A percentile compares a stretch with the other conserved stretches of the same genome.
Conservation (phyloP, 2,888 invertebrate genomes). For the Camptogramma bilineatum region DNA sequence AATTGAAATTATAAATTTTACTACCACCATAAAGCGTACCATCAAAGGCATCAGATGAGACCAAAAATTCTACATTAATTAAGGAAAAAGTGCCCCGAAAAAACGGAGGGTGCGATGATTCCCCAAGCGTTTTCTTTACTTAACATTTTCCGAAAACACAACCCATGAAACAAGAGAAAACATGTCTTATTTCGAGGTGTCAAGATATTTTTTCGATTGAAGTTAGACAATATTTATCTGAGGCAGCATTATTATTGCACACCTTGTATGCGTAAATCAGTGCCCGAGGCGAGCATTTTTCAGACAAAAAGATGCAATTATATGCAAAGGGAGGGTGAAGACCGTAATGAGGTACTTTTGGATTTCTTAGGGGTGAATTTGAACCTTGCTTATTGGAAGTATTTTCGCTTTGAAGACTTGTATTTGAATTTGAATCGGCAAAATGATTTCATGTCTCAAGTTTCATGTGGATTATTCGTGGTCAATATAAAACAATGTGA, state of each 20-base stretch:
- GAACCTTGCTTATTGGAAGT: conserved; percentile 23
- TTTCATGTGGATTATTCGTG: conserved; percentile 16
- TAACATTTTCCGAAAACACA: conserved; percentile 77
- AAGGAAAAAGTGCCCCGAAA: conserved; percentile 80
- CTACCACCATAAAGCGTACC: conserved; percentile 62
- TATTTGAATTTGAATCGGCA: neutral
- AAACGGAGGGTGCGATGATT: conserved; percentile 74
- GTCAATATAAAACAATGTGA: conserved; percentile 22
- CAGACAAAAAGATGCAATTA: conserved; percentile 83
- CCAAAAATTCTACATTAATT: conserved; percentile 84
- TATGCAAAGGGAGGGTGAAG: conserved; percentile 72
- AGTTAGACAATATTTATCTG: conserved; percentile 77
- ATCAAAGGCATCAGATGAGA: conserved; percentile 75
- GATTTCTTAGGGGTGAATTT: conserved; percentile 50
- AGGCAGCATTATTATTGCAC: conserved; percentile 83
- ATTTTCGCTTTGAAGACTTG: conserved; percentile 7
- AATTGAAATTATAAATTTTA: conserved; percentile 61
- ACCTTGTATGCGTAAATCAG: conserved; percentile 86
- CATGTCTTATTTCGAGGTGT: conserved; percentile 52
- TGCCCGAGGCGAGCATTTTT: conserved; percentile 79
- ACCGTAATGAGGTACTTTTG: conserved; percentile 65
- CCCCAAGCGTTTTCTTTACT: conserved; percentile 79
- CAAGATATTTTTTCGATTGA: conserved; percentile 56
- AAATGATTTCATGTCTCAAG: conserved; percentile 11
- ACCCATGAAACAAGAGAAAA: conserved; percentile 50